Evolutionary conservation across 2,797 vertebrate species (phyloP), one percentile per base, ranked within the genome.

Genomic region (Chelon auratus): DNA sequence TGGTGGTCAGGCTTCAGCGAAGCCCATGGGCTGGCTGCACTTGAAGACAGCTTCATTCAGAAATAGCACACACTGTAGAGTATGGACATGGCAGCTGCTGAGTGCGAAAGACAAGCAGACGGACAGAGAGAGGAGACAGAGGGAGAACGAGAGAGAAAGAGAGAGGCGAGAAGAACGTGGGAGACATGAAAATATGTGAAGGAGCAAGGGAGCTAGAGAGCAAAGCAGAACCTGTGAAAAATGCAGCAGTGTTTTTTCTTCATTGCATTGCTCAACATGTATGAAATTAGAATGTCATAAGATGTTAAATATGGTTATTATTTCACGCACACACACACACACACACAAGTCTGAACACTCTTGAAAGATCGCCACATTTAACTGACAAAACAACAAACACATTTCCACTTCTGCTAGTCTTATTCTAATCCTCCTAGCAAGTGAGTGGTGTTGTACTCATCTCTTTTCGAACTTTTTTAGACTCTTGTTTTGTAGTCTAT

Each of bases 81-180:
- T 93, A 93, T 92, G 91, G 88, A 92, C 88, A 89, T 82, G 84
- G 86, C 91, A 93, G 92, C 91, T 93, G 92, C 90, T 92, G 85
- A 90, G 91, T 91, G 91, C 78, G 87, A 93, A 93, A 92, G 91
- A 93, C 91, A 91, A 92, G 90, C 92, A 92, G 92, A 92, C 91
- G 89, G 90, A 88, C 80, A 83, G 84, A 90, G 86, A 87, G 82
- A 77, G 74, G 82, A 90, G 89, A 88, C 83, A 87, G 89, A 88
- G 90, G 84, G 89, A 83, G 80, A 50, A 58, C 62, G 68, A 75
- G 68, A 59, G 68, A 83, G 64, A 68, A 26, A 57, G 60, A 80
- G 59, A 75, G 78, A 89, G 82, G 84, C 68, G 83, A 87, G 89
- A 86, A 87, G 81, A 87, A 88, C 70, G 83, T 90, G 85, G 87